A percentile compares a stretch with the other conserved stretches of the same genome.
phyloP scores from a whole-genome alignment of 2,113 vertebrate genomes.

The Grammomys dolichurus region DNA sequence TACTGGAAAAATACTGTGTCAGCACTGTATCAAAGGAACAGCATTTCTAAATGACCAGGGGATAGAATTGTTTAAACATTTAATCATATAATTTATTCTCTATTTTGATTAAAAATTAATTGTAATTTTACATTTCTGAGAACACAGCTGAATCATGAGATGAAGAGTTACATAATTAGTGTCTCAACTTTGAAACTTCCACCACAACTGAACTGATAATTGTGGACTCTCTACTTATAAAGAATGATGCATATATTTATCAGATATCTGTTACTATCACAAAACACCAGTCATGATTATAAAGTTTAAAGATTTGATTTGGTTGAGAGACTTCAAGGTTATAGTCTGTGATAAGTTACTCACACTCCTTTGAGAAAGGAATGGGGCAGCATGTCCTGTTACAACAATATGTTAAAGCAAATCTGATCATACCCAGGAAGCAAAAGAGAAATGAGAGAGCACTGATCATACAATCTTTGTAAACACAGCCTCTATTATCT shows the following conservation, averaged over 20 bases:
- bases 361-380: not conserved
- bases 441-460: not conserved
- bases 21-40: not conserved
- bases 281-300: not conserved
- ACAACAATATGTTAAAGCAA: not conserved
- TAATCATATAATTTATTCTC: not conserved
- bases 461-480: no score
- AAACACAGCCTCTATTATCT: accelerated
- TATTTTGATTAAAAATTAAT: not conserved
- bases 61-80: not conserved
- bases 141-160: not conserved
- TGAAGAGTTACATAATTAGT: not conserved
- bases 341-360: not conserved
- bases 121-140: not conserved
- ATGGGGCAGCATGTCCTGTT: not conserved
- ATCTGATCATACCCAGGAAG: not conserved
- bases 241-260: not conserved
- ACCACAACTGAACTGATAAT: not conserved
- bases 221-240: not conserved
- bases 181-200: constrained; percentile 23
- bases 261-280: not conserved
- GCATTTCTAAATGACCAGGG: not conserved
- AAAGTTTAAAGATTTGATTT: not conserved
- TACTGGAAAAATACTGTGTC: not conserved
- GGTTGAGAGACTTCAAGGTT: not conserved